phyloP scores from a whole-genome alignment of 2,113 vertebrate genomes.

The Ursus arctos region DNA sequence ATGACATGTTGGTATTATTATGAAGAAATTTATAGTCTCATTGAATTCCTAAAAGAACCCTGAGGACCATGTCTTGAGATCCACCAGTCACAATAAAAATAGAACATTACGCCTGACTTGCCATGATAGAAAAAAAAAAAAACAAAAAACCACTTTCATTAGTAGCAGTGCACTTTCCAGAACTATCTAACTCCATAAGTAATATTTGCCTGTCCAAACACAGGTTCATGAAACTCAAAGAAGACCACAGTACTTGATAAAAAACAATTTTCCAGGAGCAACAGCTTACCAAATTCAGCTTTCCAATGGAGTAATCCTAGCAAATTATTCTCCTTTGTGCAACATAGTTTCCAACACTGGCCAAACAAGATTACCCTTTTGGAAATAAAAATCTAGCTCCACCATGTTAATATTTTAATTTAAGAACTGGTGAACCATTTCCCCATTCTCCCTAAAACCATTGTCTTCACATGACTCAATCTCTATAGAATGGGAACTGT shows the following conservation, averaged over 20 bases:
- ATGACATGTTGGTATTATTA: background rate
- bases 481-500: background rate
- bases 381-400: background rate
- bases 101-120: background rate
- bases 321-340: background rate
- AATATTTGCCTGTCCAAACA: background rate
- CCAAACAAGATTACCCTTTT: background rate
- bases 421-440: slow-evolving; percentile 1
- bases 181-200: background rate
- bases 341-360: background rate
- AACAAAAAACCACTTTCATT: background rate
- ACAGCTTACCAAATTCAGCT: background rate
- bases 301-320: background rate
- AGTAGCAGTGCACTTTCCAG: background rate
- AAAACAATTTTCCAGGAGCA: background rate
- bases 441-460: background rate
- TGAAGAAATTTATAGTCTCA: background rate
- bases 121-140: background rate
- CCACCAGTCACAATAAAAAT: background rate
- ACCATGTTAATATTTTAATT: slow-evolving; percentile 16
- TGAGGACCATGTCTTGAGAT: background rate
- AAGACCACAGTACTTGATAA: background rate
- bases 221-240: background rate
- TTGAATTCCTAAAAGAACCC: background rate
- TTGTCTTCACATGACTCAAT: background rate